Percentiles rank a stretch among this genome's conserved stretches.
Evolutionary conservation across 2,888 invertebrate species (phyloP).

Genomic region (Dicranocentrus wangi): DNA sequence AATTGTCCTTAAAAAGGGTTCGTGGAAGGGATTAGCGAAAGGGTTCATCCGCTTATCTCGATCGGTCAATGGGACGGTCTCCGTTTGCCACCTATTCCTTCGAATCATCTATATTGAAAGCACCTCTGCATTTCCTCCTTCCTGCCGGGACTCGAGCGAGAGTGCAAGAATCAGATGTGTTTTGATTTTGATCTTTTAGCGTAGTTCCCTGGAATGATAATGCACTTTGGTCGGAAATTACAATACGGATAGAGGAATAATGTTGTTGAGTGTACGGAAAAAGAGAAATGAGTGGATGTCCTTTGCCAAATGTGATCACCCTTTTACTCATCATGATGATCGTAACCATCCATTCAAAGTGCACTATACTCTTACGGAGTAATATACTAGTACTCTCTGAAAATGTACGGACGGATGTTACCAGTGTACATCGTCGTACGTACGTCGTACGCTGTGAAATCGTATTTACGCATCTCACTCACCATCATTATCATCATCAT

Average conservation of each 20-base stretch:
- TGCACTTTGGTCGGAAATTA: not conserved
- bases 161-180: too few species aligned
- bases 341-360: conserved; percentile 21
- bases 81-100: too few species aligned
- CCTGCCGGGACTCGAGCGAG: too few species aligned
- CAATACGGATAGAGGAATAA: not conserved
- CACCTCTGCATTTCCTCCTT: not conserved
- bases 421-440: not conserved
- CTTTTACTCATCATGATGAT: conserved; percentile 25
- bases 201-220: not conserved
- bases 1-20: too few species aligned
- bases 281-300: conserved; percentile 6
- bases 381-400: not conserved
- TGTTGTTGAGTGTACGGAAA: not conserved
- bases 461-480: not conserved
- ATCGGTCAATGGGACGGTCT: too few species aligned
- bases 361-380: not conserved
- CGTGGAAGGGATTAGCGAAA: too few species aligned
- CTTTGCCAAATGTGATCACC: conserved; percentile 24
- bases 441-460: too few species aligned
- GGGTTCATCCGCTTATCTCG: too few species aligned
- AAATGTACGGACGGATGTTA: too few species aligned
- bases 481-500: conserved; percentile 1
- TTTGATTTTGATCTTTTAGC: not conserved
- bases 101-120: not conserved